Evolutionary conservation across 2,888 invertebrate species (phyloP).

Genomic region (Ariolimax columbianus): DNA sequence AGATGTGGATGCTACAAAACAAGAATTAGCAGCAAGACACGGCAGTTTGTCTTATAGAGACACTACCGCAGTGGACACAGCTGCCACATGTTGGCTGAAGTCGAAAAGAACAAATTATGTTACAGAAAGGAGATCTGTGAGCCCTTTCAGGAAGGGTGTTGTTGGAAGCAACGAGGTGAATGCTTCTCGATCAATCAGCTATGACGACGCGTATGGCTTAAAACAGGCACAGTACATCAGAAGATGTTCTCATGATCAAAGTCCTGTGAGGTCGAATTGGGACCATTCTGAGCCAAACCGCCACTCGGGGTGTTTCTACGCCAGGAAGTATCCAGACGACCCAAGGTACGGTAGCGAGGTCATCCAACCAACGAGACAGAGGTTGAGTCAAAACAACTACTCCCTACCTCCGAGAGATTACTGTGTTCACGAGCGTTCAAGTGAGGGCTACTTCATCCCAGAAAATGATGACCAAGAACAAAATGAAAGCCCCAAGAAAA

Average conservation of each 20-base stretch:
- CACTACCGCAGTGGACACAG: neutral
- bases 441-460: constrained; percentile 1
- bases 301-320: too few relatives aligned
- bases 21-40: neutral
- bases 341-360: too few relatives aligned
- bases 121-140: neutral
- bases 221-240: neutral
- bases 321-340: too few relatives aligned
- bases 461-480: neutral
- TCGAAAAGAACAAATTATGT: neutral
- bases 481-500: neutral
- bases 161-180: neutral
- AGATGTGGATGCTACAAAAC: neutral
- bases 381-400: neutral
- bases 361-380: neutral
- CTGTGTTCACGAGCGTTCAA: neutral
- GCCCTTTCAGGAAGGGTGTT: neutral
- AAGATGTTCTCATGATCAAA: neutral
- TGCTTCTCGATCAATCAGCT: constrained; percentile 4
- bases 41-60: neutral
- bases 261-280: neutral
- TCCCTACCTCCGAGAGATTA: too few relatives aligned
- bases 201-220: neutral
- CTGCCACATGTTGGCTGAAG: too few relatives aligned
- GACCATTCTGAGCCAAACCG: neutral